Percentiles rank a stretch among this genome's conserved stretches.
Evolutionary conservation across 2,888 invertebrate species (phyloP).

Genomic region (Silvanus unidentatus): DNA sequence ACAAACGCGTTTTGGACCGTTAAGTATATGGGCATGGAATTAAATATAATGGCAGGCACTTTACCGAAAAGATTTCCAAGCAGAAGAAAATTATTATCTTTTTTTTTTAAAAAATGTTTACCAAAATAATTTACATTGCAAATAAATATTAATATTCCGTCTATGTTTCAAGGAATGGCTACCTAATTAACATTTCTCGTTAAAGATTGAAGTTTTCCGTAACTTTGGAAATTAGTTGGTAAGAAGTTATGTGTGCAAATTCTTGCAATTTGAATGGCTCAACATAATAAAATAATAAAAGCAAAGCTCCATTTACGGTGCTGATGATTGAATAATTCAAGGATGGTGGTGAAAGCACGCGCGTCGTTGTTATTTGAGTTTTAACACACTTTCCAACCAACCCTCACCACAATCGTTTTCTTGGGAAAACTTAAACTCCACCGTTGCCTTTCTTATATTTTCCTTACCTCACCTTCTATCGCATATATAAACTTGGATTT

Average conservation of each 20-base stretch:
- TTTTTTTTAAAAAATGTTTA: constrained; percentile 7
- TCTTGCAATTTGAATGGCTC: constrained; percentile 32
- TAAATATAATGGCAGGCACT: no score
- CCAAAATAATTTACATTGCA: constrained; percentile 20
- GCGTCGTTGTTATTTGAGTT: constrained; percentile 32
- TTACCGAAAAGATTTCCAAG: no score
- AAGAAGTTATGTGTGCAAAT: constrained; percentile 26
- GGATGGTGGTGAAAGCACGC: constrained; percentile 24
- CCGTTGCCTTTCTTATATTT: constrained; percentile 7
- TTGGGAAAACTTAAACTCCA: constrained; percentile 26
- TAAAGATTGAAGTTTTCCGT: constrained; percentile 31
- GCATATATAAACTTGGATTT: neutral
- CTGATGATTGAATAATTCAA: constrained; percentile 34
- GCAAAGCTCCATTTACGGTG: constrained; percentile 28
- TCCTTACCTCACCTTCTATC: no score
- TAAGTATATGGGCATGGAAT: no score
- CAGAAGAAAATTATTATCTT: no score
- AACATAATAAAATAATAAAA: constrained; percentile 37
- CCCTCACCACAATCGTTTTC: constrained; percentile 19
- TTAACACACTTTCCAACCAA: constrained; percentile 30
- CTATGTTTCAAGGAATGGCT: constrained; percentile 15
- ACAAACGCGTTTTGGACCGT: no score
- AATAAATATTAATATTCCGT: constrained; percentile 25
- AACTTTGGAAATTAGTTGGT: constrained; percentile 31
- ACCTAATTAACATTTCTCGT: constrained; percentile 32